Percentiles rank a stretch among this genome's conserved stretches.
Evolutionary conservation across 2,113 vertebrate genomes (phyloP).

Genomic region (Psammodynastes pulverulentus): DNA sequence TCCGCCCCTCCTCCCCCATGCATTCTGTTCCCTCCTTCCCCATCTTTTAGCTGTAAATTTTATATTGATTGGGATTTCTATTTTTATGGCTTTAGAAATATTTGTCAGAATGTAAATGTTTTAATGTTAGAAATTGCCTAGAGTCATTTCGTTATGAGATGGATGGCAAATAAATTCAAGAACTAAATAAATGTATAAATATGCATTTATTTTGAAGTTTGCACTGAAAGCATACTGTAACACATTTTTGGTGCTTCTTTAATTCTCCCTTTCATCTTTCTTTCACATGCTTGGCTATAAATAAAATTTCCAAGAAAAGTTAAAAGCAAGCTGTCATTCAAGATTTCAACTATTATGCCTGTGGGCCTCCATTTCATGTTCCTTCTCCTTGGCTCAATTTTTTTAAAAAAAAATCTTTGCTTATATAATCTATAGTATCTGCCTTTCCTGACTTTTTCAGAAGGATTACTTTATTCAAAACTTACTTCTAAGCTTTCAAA

Average conservation of each 20-base stretch:
- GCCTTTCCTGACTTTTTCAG: neutral
- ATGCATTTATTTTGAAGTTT: neutral
- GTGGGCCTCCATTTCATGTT: neutral
- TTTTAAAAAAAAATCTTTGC: neutral
- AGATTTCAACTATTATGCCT: neutral
- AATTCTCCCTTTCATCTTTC: neutral
- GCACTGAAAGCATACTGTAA: neutral
- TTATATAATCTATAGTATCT: neutral
- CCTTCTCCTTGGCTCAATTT: neutral
- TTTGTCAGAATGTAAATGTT: neutral
- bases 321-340: neutral
- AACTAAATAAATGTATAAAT: neutral
- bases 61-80: neutral
- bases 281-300: neutral
- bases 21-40: too few species aligned
- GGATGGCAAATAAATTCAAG: neutral
- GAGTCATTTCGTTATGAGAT: neutral
- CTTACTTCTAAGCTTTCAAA: neutral
- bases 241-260: neutral
- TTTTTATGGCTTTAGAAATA: neutral
- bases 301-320: neutral
- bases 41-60: neutral
- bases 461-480: neutral
- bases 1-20: too few species aligned
- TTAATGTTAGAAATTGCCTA: neutral